Conservation (phyloP, 2,113 vertebrate species). For the Jacana jacana region DNA sequence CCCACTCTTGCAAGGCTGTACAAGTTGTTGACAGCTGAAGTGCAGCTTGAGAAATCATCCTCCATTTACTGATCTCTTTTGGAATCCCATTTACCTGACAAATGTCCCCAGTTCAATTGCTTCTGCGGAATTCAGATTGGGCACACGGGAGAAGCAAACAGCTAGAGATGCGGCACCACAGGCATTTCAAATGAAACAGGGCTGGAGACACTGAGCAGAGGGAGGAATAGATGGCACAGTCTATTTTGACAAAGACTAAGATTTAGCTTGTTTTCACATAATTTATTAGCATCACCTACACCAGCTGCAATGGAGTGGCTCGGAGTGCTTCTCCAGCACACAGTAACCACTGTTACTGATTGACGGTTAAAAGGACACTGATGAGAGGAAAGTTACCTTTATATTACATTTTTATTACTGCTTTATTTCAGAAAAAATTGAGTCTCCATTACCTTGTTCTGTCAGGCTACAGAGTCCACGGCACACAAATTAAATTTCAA, state of each 20-base stretch:
- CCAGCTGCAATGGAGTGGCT: not conserved
- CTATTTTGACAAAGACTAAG: not conserved
- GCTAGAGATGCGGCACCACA: not conserved
- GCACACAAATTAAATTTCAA: not conserved
- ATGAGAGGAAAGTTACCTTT: not conserved
- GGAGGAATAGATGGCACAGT: not conserved
- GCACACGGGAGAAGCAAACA: not conserved
- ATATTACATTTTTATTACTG: not conserved
- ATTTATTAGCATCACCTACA: not conserved
- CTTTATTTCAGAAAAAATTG: not conserved
- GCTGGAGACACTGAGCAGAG: not conserved
- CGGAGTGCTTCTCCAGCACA: not conserved
- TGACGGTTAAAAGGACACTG: not conserved
- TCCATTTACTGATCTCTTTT: not conserved
- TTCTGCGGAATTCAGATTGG: not conserved
- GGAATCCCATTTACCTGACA: not conserved
- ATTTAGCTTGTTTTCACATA: not conserved
- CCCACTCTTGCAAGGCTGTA: not conserved
- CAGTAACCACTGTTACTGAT: not conserved
- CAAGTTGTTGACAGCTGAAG: not conserved
- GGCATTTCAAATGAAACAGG: not conserved
- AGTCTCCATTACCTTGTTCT: not conserved
- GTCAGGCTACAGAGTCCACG: not conserved
- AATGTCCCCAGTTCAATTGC: accelerated
- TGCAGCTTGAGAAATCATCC: not conserved